Evolutionary conservation across 2,113 vertebrate genomes (phyloP), one percentile per base, ranked within the genome.

Genomic region (Thryonomys swinderianus): DNA sequence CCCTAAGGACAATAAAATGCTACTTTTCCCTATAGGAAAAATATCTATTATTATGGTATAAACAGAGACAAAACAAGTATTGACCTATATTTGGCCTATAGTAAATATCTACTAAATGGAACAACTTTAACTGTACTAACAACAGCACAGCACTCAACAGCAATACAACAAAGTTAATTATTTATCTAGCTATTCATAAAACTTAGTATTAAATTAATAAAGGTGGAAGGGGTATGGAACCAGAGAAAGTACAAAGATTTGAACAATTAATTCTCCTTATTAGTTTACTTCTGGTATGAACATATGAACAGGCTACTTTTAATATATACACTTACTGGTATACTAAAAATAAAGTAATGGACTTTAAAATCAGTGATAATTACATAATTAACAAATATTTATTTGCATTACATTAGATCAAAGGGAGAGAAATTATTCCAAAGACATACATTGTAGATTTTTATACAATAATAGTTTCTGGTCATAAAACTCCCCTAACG

Each of bases 301-400:
- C 40, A 79, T 61, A 86, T 21, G 45, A 20, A 2, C 57, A 18
- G 9, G 4, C 14, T 88, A 67, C 48, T 34, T 88, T 93, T 67
- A 89, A 83, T 45, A 4, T 62, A 95, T 71, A 61, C 13, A 13
- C 92, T 91, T 84, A 85, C 74, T 64, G 86, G 94, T 64, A n/a
- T 7, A 1, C 30, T 66, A 67, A 62, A 87, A 91, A 76, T 48
- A 86, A 90, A 66, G 27, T 25, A 92, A 81, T 51, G 27, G 11
- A 25, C 67, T 93, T 93, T 69, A 80, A 96, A 88, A 79, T 62
- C 76, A 88, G 79, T 32, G 48, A 96, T 86, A 69, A 25, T 95
- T 84, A 73, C 7, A 84, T 85, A 87, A 93, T 71, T 76, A 84
- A 45, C 17, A 78, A 51, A 45, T 16, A 20, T 69, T 90, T 93